A percentile compares a stretch with the other conserved stretches of the same genome.
phyloP scores from a whole-genome alignment of 2,113 vertebrate species.

The Ancistrus triradiatus region DNA sequence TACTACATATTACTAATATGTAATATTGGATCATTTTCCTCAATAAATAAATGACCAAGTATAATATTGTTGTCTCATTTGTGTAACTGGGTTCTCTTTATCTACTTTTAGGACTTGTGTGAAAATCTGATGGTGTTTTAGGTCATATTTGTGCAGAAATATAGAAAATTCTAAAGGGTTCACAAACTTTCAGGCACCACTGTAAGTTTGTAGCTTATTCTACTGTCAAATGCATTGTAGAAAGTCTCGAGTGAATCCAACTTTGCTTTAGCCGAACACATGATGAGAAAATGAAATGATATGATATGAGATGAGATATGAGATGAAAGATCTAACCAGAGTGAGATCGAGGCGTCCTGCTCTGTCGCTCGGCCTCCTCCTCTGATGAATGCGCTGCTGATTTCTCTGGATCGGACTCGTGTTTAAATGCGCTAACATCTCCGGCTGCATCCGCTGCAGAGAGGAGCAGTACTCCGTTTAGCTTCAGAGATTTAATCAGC shows the following conservation, averaged over 20 bases:
- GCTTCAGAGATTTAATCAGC: not conserved
- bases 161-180: too few relatives aligned
- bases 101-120: too few relatives aligned
- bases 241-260: not conserved
- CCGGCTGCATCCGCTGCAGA: slow-evolving; percentile 68
- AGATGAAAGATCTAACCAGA: slow-evolving; percentile 65
- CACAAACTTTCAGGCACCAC: too few relatives aligned
- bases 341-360: slow-evolving; percentile 65
- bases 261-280: not conserved
- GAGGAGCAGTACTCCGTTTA: slow-evolving; percentile 36
- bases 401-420: slow-evolving; percentile 62
- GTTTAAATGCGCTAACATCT: slow-evolving; percentile 67
- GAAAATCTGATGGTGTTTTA: too few relatives aligned
- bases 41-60: too few relatives aligned
- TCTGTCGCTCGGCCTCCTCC: slow-evolving; percentile 64
- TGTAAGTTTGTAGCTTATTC: too few relatives aligned
- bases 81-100: too few relatives aligned
- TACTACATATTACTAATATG: too few relatives aligned
- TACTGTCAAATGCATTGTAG: too few relatives aligned
- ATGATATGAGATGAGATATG: slow-evolving; percentile 2
- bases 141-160: too few relatives aligned
- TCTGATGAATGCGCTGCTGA: slow-evolving; percentile 61
- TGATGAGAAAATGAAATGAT: not conserved
- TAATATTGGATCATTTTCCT: too few relatives aligned
- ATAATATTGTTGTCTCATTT: too few relatives aligned